Conservation (phyloP, 1,140 invertebrate species). For the Drosophila cardini region DNA sequence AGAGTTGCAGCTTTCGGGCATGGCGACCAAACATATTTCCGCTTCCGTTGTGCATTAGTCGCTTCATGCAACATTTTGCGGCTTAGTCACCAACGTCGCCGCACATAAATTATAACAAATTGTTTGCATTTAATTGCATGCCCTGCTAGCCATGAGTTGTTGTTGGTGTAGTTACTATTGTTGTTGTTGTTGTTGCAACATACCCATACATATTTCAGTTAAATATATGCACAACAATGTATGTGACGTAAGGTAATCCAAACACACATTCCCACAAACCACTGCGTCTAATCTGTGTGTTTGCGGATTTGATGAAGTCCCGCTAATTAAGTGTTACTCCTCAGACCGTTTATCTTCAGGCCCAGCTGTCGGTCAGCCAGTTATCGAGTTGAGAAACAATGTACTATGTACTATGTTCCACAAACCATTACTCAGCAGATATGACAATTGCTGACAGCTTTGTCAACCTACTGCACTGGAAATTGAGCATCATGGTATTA, state of each 20-base stretch:
- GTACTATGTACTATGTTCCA: conserved; percentile 11
- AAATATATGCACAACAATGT: conserved; percentile 15
- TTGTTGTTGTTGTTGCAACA: conserved; percentile 27
- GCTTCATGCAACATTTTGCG: conserved; percentile 56
- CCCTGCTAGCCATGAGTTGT: conserved; percentile 26
- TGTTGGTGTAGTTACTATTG: conserved; percentile 28
- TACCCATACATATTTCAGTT: conserved; percentile 61
- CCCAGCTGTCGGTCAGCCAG: conserved; percentile 39
- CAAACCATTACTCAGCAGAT: conserved; percentile 42
- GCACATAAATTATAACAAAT: conserved; percentile 80
- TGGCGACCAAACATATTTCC: conserved; percentile 71
- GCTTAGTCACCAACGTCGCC: conserved; percentile 43
- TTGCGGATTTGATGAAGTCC: conserved; percentile 61
- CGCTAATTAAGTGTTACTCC: conserved; percentile 75
- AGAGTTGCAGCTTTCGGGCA: conserved; percentile 26
- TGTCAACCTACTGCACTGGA: conserved; percentile 9
- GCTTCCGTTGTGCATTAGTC: conserved; percentile 75
- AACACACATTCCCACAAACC: background rate
- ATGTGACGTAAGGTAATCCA: conserved; percentile 15
- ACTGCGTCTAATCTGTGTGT: conserved; percentile 5
- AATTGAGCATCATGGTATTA: too few relatives aligned
- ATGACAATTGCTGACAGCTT: conserved; percentile 63
- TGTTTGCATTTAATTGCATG: conserved; percentile 80
- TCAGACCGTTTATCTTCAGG: conserved; percentile 65
- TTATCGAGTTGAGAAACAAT: conserved; percentile 47